Base-by-base conservation (phyloP, 2,888 invertebrate genomes). In the Temnothorax unifasciatus region DNA sequence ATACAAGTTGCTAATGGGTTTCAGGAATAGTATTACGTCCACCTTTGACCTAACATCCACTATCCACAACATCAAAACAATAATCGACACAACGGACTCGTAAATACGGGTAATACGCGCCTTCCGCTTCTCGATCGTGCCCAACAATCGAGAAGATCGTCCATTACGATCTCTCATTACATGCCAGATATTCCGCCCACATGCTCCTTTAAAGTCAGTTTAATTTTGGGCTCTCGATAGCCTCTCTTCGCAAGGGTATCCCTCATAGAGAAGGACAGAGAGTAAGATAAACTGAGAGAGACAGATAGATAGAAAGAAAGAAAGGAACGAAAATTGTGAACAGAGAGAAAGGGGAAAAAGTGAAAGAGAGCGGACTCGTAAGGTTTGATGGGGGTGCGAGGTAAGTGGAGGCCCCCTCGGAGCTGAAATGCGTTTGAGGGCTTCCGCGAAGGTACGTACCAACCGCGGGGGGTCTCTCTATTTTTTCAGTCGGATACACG, bases 401-500 rank as follows among this genome's bases (percentile, higher is more conserved):
- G 89, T 93, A 93, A 92, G 91, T 91, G 92, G 92, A 92, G 93
- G 93, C 93, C 92, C 91, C 92, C 91, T 90, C 89, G 89, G 91
- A 92, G 88, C 86, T 88, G 89, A 91, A 87, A 86, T 85, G 90
- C 90, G 85, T 91, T 90, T 89, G 92, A 91, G 92, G 92, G 91
- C 90, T 92, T 92, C 92, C 93, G 92, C 92, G 91, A 92, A 94
- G 94, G 94, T 94, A 94, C 93, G 94, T 94, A 94, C 93, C 94
- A 94, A 93, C 93, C 93, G 92, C 92, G 94, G 94, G 94, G 94
- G 94, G 92, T 94, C 93, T 94, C 94, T 94, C 92, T 94, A 92
- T 94, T 91, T 92, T 92, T 94, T 96, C 97, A 99, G 99, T 98
- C 97, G 99, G 98, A 97, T 99, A 99, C 97, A 98, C 98, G 96